Base-by-base conservation (phyloP, 1,140 invertebrate genomes). In the Bombus cullumanus region DNA sequence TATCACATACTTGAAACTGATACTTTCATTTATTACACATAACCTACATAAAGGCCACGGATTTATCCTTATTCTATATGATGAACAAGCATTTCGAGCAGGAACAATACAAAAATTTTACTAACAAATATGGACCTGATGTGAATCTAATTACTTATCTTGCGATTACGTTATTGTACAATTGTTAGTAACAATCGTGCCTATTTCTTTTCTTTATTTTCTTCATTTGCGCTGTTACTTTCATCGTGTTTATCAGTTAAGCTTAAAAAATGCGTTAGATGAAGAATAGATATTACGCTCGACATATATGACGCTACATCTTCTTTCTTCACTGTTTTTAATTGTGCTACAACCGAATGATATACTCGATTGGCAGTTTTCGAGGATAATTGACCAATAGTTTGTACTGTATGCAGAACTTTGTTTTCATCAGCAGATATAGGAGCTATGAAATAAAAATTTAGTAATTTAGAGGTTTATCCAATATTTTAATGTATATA, bases 341-440 rank as follows among this genome's bases (percentile, higher is more conserved):
- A 95, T 90, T 97, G 96, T 73, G 95, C 95, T 34, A 96, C 96
- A 57, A 97, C 95, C 88, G 97, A 97, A 93, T 97, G 95, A 95
- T 97, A 97, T 76, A 97, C 96, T 80, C 97, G 95, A 86, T 97
- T 96, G 25, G 97, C 97, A n/a, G 97, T 97, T 93, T 97, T 97
- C 28, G 96, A 96, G 77, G 97, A 97, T 81, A 97, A 95, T 66
- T 97, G 95, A n/a, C 97, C 97, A 71, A 97, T 96, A 0, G 97
- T 97, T 94, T 97, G 97, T 39, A 97, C 96, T 2, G 97, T 96
- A 93, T 97, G 97, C 78, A 97, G 90, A 31, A 97, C 96, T 93
- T 97, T 97, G 93, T 97, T 97, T 88, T 96, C 96, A 84, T 95
- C 96, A 66, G 96, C 96, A 66, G 96, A 95, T 88, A 96, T 95